Evolutionary conservation across 2,888 invertebrate genomes (phyloP).

Genomic region (Plutella xylostella): DNA sequence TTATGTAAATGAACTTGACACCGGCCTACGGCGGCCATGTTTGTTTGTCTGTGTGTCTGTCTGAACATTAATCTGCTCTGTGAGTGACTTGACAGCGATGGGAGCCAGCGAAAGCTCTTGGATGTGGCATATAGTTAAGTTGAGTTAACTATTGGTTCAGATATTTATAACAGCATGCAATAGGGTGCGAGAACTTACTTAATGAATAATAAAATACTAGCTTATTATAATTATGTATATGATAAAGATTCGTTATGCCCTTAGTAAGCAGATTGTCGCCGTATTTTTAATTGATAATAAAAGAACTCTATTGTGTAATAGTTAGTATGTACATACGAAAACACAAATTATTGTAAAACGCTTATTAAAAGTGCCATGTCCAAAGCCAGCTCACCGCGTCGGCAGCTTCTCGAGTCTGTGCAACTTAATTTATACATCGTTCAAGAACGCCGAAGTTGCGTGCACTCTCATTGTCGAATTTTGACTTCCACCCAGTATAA

Average conservation of each 20-base stretch:
- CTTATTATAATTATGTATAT: no score
- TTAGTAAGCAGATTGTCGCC: no score
- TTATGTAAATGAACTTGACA: slow-evolving; percentile 49
- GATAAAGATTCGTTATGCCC: no score
- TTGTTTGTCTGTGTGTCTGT: neutral
- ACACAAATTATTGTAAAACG: no score
- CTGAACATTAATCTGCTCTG: slow-evolving; percentile 24
- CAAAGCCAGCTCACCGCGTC: slow-evolving; percentile 25
- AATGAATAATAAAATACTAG: no score
- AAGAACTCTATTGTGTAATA: no score
- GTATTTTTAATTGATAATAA: no score
- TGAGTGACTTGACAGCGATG: slow-evolving; percentile 18
- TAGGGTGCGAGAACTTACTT: no score
- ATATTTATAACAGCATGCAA: no score
- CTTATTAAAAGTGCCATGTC: slow-evolving; percentile 28
- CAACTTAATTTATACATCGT: slow-evolving; percentile 24
- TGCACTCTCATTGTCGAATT: slow-evolving; percentile 42
- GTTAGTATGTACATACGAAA: no score
- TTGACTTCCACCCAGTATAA: slow-evolving; percentile 40
- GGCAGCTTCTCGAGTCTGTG: neutral
- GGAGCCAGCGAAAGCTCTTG: slow-evolving; percentile 30
- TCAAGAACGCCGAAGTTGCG: slow-evolving; percentile 36
- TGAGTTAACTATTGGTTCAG: no score
- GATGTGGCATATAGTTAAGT: slow-evolving; percentile 27
- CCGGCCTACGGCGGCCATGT: slow-evolving; percentile 34